Conservation (phyloP, 2,113 vertebrate genomes). For the Tragelaphus scriptus region DNA sequence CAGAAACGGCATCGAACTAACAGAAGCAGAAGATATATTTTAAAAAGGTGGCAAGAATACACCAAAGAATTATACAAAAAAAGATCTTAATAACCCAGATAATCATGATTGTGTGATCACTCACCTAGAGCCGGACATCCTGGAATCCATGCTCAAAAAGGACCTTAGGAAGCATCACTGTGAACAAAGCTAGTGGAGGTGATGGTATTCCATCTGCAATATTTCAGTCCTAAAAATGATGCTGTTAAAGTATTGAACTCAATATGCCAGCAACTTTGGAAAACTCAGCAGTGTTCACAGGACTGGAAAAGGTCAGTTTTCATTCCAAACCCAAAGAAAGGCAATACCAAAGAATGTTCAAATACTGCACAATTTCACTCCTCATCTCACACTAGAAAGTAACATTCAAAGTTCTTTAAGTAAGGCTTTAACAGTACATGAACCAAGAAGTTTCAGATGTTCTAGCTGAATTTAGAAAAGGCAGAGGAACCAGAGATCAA, state of each 20-base stretch:
- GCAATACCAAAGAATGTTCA: not conserved
- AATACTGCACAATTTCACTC: accelerated
- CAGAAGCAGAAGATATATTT: not conserved
- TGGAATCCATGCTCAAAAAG: not conserved
- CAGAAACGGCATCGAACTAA: not conserved
- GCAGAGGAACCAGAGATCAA: not conserved
- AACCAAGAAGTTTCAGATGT: not conserved
- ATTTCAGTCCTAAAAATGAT: not conserved
- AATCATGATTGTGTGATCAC: not conserved
- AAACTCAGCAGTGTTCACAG: not conserved
- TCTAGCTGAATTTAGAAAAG: not conserved
- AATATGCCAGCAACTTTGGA: not conserved
- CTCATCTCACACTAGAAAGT: not conserved
- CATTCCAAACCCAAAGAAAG: not conserved
- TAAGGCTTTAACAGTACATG: not conserved
- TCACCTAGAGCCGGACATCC: not conserved
- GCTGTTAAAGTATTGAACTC: not conserved
- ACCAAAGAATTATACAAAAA: not conserved
- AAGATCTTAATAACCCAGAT: not conserved
- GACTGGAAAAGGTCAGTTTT: not conserved
- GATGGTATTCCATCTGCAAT: not conserved
- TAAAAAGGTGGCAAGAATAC: not conserved
- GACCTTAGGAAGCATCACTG: not conserved
- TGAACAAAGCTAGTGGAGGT: not conserved
- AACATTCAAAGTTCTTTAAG: not conserved